Conservation (phyloP, 1,140 invertebrate genomes). For the Lordiphosa mommai region DNA sequence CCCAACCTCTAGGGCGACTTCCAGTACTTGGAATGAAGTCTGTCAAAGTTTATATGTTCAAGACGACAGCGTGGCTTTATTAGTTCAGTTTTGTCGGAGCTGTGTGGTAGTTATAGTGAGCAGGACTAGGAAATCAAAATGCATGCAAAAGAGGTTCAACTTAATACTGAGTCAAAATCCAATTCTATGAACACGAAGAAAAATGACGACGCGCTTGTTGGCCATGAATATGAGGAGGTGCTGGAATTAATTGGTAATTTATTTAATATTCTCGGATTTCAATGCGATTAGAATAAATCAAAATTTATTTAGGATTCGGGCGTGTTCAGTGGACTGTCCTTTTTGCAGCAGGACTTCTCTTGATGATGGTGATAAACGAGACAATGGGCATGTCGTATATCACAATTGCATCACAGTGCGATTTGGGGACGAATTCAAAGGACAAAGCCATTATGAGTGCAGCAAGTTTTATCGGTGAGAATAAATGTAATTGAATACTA, state of each 20-base stretch:
- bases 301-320: conserved; percentile 56
- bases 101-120: conserved; percentile 18
- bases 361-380: conserved; percentile 77
- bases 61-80: conserved; percentile 3
- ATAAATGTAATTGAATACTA: neutral
- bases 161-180: conserved; percentile 31
- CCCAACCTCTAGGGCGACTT: conserved; percentile 30
- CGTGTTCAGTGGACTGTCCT: conserved; percentile 59
- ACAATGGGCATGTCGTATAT: conserved; percentile 77
- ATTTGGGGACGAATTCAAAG: conserved; percentile 71
- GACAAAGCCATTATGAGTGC: conserved; percentile 75
- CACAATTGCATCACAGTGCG: conserved; percentile 79
- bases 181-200: neutral
- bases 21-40: conserved; percentile 17
- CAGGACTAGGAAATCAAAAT: conserved; percentile 16
- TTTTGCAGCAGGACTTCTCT: conserved; percentile 52
- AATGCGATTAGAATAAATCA: neutral
- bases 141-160: conserved; percentile 6
- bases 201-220: conserved; percentile 5
- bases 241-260: conserved; percentile 51
- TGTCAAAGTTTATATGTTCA: conserved; percentile 31
- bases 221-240: conserved; percentile 60
- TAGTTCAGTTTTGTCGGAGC: conserved; percentile 40
- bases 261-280: too few relatives aligned
- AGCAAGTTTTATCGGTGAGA: conserved; percentile 70